Conservation (phyloP, 2,888 invertebrate genomes). For the Miltochrista miniata region DNA sequence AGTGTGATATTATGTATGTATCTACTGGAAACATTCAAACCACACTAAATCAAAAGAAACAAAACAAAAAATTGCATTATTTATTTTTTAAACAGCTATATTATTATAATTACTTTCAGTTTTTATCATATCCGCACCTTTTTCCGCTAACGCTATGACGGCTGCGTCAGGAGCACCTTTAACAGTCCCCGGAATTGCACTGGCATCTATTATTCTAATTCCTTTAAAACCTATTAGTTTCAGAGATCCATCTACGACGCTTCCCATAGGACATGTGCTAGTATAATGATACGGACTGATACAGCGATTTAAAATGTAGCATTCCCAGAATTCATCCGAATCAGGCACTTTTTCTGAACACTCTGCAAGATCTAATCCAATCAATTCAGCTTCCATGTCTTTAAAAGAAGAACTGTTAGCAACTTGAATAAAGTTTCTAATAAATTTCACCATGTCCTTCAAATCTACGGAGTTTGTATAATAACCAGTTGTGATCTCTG, state of each 20-base stretch:
- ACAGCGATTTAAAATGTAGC: slow-evolving; percentile 53
- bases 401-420: slow-evolving; percentile 26
- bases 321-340: slow-evolving; percentile 37
- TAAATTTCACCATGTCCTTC: slow-evolving; percentile 1
- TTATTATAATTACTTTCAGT: neutral
- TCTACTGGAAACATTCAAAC: too few species aligned
- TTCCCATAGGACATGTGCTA: slow-evolving; percentile 89
- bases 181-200: slow-evolving; percentile 74
- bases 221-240: slow-evolving; percentile 28
- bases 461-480: slow-evolving; percentile 18
- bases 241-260: slow-evolving; percentile 86
- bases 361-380: slow-evolving; percentile 26
- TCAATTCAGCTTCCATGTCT: slow-evolving; percentile 23
- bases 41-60: neutral
- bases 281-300: slow-evolving; percentile 87
- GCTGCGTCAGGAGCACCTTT: slow-evolving; percentile 83
- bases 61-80: neutral
- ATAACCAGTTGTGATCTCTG: slow-evolving; percentile 24
- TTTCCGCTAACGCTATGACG: slow-evolving; percentile 3
- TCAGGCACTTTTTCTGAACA: slow-evolving; percentile 25
- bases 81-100: neutral
- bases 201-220: slow-evolving; percentile 40
- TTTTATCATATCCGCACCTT: slow-evolving; percentile 7
- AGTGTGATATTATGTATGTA: too few species aligned
- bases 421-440: slow-evolving; percentile 27